Conservation (phyloP, 2,113 vertebrate genomes). For the Campylorhamphus procurvoides region DNA sequence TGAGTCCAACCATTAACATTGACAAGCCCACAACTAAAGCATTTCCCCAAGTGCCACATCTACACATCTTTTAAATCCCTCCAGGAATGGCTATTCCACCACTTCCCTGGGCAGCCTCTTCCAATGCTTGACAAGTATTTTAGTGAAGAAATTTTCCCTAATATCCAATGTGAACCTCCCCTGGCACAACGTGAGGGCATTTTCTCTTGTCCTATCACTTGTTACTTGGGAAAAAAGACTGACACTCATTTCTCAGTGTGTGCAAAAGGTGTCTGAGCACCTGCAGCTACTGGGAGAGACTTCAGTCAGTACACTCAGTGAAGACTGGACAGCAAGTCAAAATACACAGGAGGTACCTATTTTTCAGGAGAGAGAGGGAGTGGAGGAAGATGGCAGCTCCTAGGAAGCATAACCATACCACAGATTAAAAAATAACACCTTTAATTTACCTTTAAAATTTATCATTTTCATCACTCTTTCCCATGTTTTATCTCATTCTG, state of each 20-base stretch:
- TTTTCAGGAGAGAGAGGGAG: neutral
- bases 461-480: neutral
- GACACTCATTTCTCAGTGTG: neutral
- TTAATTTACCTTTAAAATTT: neutral
- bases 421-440: neutral
- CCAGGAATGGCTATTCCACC: neutral
- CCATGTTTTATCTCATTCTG: neutral
- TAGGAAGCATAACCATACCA: neutral
- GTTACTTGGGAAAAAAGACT: neutral
- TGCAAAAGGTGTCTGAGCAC: neutral
- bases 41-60: neutral
- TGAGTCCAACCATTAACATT: neutral
- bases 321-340: neutral
- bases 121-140: neutral
- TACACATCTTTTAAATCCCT: neutral
- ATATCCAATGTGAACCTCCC: fast-evolving
- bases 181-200: neutral
- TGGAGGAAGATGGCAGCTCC: neutral
- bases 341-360: neutral
- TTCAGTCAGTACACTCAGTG: neutral
- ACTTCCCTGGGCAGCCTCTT: neutral
- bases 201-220: neutral
- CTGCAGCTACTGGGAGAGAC: neutral
- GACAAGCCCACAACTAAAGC: neutral
- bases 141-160: neutral